phyloP scores from a whole-genome alignment of 2,888 invertebrate genomes.

The Pristionchus exspectatus region DNA sequence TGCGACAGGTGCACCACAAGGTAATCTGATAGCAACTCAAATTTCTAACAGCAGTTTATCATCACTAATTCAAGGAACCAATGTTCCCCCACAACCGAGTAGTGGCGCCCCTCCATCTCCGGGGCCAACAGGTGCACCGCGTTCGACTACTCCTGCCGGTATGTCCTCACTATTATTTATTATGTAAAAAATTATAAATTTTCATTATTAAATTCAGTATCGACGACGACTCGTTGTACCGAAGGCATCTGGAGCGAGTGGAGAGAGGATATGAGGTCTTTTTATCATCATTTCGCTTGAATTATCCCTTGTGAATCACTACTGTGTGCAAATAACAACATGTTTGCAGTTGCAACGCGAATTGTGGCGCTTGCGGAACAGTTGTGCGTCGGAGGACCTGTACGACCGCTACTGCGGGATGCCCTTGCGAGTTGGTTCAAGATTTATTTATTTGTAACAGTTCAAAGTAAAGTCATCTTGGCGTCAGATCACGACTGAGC shows the following conservation, averaged over 20 bases:
- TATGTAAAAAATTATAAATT: background rate
- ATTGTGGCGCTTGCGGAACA: constrained; percentile 66
- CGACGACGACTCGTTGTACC: constrained; percentile 30
- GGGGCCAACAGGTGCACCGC: background rate
- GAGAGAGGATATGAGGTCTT: constrained; percentile 43
- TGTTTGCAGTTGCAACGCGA: constrained; percentile 60
- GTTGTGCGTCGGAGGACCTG: constrained; percentile 60
- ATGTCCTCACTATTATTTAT: background rate
- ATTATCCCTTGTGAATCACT: background rate
- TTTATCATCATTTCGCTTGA: background rate
- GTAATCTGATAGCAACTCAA: background rate
- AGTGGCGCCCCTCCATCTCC: background rate
- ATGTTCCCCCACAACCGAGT: background rate
- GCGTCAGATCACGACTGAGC: too few species aligned
- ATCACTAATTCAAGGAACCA: background rate
- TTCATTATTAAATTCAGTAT: background rate
- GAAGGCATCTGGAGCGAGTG: constrained; percentile 53
- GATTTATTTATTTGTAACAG: background rate
- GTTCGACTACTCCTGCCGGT: background rate
- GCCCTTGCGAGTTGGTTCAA: constrained; percentile 65
- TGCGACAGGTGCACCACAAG: background rate
- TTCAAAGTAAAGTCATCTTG: too few species aligned
- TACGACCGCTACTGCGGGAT: constrained; percentile 61
- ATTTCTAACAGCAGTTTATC: background rate
- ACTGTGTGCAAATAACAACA: background rate